Conservation (phyloP, 2,888 invertebrate species). For the Eilema depressum region DNA sequence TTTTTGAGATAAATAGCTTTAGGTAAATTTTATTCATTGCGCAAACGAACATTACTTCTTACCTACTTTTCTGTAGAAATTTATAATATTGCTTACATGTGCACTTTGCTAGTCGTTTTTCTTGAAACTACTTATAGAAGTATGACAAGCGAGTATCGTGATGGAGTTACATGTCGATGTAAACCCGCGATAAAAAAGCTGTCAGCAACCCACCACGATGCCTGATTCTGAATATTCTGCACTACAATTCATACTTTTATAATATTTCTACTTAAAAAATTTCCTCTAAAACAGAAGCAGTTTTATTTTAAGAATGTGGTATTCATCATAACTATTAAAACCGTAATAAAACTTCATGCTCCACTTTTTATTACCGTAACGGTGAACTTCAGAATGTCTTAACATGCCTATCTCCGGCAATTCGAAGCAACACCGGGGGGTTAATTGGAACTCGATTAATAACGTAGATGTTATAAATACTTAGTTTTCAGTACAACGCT, state of each 20-base stretch:
- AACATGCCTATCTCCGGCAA: conserved; percentile 2
- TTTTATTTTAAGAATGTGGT: conserved; percentile 43
- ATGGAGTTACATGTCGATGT: conserved; percentile 68
- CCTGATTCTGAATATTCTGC: conserved; percentile 50
- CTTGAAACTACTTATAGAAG: conserved; percentile 61
- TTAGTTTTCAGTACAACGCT: conserved; percentile 47
- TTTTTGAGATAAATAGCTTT: conserved; percentile 51
- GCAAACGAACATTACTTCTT: conserved; percentile 43
- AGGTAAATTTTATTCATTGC: conserved; percentile 51
- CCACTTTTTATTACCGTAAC: conserved; percentile 34
- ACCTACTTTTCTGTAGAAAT: conserved; percentile 47
- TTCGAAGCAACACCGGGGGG: conserved; percentile 23
- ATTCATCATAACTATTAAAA: conserved; percentile 31
- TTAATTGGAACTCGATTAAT: conserved; percentile 45
- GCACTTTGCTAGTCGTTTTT: conserved; percentile 55
- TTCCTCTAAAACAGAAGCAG: conserved; percentile 37
- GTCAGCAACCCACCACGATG: conserved; percentile 48
- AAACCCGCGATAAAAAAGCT: conserved; percentile 57
- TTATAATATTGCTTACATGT: conserved; percentile 48
- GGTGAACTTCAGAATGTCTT: conserved; percentile 16
- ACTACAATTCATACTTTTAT: conserved; percentile 23
- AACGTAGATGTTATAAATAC: conserved; percentile 43
- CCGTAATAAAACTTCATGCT: conserved; percentile 32
- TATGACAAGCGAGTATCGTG: conserved; percentile 57
- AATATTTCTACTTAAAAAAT: conserved; percentile 14